Percentiles rank a stretch among this genome's conserved stretches.
phyloP scores from a whole-genome alignment of 1,140 invertebrate species.

The Drosophila sp. region DNA sequence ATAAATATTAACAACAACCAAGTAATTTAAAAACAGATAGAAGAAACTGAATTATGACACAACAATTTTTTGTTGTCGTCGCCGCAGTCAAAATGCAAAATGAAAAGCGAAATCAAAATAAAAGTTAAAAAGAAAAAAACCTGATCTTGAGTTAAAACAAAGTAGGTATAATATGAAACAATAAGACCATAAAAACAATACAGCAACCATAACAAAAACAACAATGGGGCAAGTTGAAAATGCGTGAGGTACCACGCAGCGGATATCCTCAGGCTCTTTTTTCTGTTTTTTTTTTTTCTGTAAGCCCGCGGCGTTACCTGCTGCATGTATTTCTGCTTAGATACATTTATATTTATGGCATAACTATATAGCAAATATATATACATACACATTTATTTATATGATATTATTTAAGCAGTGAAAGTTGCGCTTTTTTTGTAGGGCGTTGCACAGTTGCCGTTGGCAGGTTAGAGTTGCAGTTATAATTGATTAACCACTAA shows the following conservation, averaged over 20 bases:
- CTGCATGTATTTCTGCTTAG: slow-evolving; percentile 44
- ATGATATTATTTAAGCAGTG: slow-evolving; percentile 42
- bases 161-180: slow-evolving; percentile 55
- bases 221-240: slow-evolving; percentile 48
- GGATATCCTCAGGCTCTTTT: slow-evolving; percentile 66
- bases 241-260: slow-evolving; percentile 47
- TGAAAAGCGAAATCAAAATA: slow-evolving; percentile 70
- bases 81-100: slow-evolving; percentile 53
- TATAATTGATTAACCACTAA: slow-evolving; percentile 61
- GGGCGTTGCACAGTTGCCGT: slow-evolving; percentile 29
- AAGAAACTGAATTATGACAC: slow-evolving; percentile 59
- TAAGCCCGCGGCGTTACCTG: slow-evolving; percentile 43
- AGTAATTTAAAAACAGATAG: slow-evolving; percentile 56
- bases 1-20: slow-evolving; percentile 31
- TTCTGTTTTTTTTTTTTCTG: slow-evolving; percentile 28
- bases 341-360: slow-evolving; percentile 10
- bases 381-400: slow-evolving; percentile 7
- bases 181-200: slow-evolving; percentile 41
- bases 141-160: slow-evolving; percentile 52
- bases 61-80: slow-evolving; percentile 52
- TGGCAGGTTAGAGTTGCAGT: slow-evolving; percentile 22
- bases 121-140: slow-evolving; percentile 45
- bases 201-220: slow-evolving; percentile 28
- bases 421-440: slow-evolving; percentile 42
- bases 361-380: slow-evolving; percentile 1